Base-by-base conservation (phyloP, 2,113 vertebrate genomes). In the Aphelocoma coerulescens region DNA sequence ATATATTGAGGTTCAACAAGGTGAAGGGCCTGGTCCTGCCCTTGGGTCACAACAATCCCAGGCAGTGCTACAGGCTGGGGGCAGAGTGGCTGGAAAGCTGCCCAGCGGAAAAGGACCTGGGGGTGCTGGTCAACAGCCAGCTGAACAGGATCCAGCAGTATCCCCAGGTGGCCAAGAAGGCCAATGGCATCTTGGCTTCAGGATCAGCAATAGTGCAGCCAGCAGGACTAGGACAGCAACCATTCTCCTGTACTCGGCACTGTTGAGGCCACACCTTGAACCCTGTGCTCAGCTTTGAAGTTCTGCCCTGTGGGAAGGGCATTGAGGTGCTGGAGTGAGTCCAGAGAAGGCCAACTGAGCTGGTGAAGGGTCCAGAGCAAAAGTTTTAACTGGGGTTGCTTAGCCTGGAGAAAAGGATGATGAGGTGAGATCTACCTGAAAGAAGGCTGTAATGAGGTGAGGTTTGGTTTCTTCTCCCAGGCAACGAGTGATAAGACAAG, bases 61-160 rank as follows among this genome's bases (percentile, higher is more conserved):
- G 7, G 35, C 27, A 75, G 11, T 0, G 2, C 76, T n/a, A 1
- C 76, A 75, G 55, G 43, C 49, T 39, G 7, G 23, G 37, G 27
- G 35, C 20, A 63, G 35, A 81, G 16, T 7, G 26, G 18, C 22
- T 68, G 48, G 22, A 49, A 67, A 68, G 13, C 9, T 43, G 76
- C 55, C 46, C 0, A 0, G 13, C 1, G 4, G 62, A 63, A 51
- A 81, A 69, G 11, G 20, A 58, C 2, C 7, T 51, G 0, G 5
- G 28, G 3, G 1, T 37, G 55, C 35, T 44, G 23, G 3, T 13
- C 0, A 1, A 37, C 8, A 37, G 41, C 2, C 0, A 2, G 28
- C 55, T 87, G 32, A 87, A 18, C 55, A 27, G 11, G 63, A 76
- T 15, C 23, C 54, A 57, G 27, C 3, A 19, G 35, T 26, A 37